Evolutionary conservation across 2,113 vertebrate species (phyloP).

Genomic region (Pungitius pungitius): DNA sequence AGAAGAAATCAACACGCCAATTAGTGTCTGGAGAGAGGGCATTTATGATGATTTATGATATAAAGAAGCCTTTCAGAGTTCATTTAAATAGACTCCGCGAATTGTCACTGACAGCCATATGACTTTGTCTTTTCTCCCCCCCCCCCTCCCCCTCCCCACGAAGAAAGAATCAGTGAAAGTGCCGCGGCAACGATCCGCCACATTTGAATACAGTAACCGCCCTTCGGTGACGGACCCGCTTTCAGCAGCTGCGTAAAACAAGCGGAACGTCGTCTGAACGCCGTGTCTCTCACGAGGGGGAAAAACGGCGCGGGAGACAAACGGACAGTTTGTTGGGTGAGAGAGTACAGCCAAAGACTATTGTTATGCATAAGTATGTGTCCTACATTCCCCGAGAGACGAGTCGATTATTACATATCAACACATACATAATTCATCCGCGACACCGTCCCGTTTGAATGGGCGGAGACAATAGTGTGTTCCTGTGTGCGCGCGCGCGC

Average conservation of each 20-base stretch:
- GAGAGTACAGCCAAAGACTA: conserved; percentile 71
- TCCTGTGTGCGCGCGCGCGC: conserved; percentile 63
- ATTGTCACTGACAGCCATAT: conserved; percentile 26
- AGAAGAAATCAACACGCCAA: conserved; percentile 18
- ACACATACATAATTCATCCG: conserved; percentile 76
- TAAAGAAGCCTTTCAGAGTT: conserved; percentile 14
- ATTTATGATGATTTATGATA: conserved; percentile 7
- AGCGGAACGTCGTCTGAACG: conserved; percentile 17
- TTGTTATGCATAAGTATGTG: conserved; percentile 79
- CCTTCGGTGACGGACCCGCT: conserved; percentile 20
- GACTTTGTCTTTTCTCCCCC: conserved; percentile 22
- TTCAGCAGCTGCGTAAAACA: conserved; percentile 34
- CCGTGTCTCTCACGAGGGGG: conserved; percentile 40
- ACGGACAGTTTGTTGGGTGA: conserved; percentile 57
- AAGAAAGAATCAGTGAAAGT: conserved; percentile 42
- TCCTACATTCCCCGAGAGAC: conserved; percentile 74
- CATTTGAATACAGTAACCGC: conserved; percentile 34
- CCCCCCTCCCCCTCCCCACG: too few species aligned
- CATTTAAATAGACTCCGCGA: conserved; percentile 18
- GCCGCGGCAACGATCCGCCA: conserved; percentile 17
- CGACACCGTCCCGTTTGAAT: conserved; percentile 67
- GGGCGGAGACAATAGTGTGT: conserved; percentile 73
- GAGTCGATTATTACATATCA: conserved; percentile 69
- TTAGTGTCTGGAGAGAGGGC: conserved; percentile 3
- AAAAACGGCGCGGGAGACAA: conserved; percentile 39